Evolutionary conservation across 1,140 invertebrate genomes (phyloP), one percentile per base, ranked within the genome.

Genomic region (Steinernema feltiae): DNA sequence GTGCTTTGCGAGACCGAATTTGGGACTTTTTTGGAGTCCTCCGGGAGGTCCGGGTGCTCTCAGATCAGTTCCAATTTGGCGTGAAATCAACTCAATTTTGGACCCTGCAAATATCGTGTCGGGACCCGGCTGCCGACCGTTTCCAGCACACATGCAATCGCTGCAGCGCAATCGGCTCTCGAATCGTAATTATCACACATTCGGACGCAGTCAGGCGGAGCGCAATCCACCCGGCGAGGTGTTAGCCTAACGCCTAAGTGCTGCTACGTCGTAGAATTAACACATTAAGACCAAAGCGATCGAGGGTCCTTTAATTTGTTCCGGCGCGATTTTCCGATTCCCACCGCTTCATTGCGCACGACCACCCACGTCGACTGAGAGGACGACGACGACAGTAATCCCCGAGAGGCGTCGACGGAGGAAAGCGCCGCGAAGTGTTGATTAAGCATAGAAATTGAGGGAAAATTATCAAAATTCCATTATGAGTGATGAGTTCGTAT

Each of bases 151-250:
- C n/a, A 41, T 41, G 7, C 35, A 41, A 15, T 63, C 53, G n/a
- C 53, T 3, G 2, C 53, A 63, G 53, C 53, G 53, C 53, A 27
- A 7, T 46, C 41, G 41, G 41, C 53, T 63, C 24, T 27, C 12
- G 53, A 63, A 63, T 63, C 53, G 53, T 63, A 63, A 63, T 63
- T 63, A 63, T 63, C 53, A 63, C 53, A 63, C 53, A 63, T 63
- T 63, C 24, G 53, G 3, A 63, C 53, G 12, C 24, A 27, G 24
- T 21, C 15, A 21, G 24, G 15, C 53, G 53, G 15, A 21, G 3
- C 2, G 3, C 24, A 63, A 63, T 63, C 53, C 53, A 41, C 7
- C 35, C 7, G 7, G 35, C 12, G 53, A 12, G 15, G 53, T 63
- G 53, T 63, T 27, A 27, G 53, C 53, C 53, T n/a, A 21, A 3